Base-by-base conservation (phyloP, 1,140 invertebrate genomes). In the Rhynchophorus ferrugineus region DNA sequence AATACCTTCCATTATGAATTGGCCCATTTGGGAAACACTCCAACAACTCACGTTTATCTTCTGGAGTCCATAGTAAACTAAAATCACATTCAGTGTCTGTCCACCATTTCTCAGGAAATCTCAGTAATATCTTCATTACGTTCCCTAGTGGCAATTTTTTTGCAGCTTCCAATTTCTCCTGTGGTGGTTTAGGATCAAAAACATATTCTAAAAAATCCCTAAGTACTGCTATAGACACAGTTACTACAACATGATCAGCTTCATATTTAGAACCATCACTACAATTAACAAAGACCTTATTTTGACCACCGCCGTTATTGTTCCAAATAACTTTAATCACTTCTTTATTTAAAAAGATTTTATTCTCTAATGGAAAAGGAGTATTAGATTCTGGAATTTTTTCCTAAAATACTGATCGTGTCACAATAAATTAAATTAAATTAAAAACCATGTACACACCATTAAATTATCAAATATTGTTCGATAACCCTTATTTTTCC, bases 101-200 rank as follows among this genome's bases (percentile, higher is more conserved):
- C 78, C 83, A 82, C 75, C 84, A 87, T 18, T 71, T 71, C 35
- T 72, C 63, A 1, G 75, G 62, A 57, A 83, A 88, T 63, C 83
- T 76, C 14, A 88, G 60, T 58, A 84, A 89, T 43, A 93, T 79
- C 70, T 90, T 90, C 61, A 87, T 78, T 1, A 89, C 76, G 1
- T 79, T 79, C 29, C 84, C 86, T 55, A 86, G 75, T 9, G 78
- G 78, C 1, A 89, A 65, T n/a, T 75, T 75, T 64, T 81, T 69
- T 16, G 86, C 84, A 0, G 78, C 70, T 21, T 73, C 69, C 1
- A 77, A 59, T 71, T 86, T 87, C 6, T 75, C 62, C 13, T 64
- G 44, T 0, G 83, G 78, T 22, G 86, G 60, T 11, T 69, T 57
- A 1, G 83, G 83, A n/a, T 66, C 69, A 63, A 87, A 87, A 3